Evolutionary conservation across 2,888 invertebrate species (phyloP), one percentile per base, ranked within the genome.

Genomic region (Amorpha juglandis): DNA sequence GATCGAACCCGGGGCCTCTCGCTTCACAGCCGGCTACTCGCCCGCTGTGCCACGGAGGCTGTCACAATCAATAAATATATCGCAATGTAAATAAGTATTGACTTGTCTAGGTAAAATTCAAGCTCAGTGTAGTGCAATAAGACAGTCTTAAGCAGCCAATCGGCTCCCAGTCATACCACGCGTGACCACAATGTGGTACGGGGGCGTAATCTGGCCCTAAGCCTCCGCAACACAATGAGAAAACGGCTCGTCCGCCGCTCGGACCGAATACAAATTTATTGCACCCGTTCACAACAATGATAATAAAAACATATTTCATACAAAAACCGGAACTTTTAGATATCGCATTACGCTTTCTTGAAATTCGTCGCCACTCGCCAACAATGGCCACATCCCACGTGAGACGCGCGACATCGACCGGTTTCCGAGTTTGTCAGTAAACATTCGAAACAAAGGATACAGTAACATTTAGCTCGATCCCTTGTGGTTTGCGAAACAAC

Each of bases 401-500:
- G 27, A 45, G 48, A 47, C 9, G 48, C 12, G 21, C 45, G 48
- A 27, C 48, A 48, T 63, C 47, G 45, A 63, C 62, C 62, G 48
- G 62, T 63, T 21, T 63, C 48, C 62, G 45, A 65, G 76, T 77
- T 77, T 71, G 78, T 74, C 73, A 74, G 71, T 77, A 76, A 79
- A 77, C 75, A 79, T 71, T 65, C 72, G 75, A 82, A 83, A 88
- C 87, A 88, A 88, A 87, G 83, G 84, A 86, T 83, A 86, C 86
- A 83, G 81, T 82, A 85, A 79, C 80, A 78, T 83, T 86, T 83
- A 81, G 80, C 80, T 81, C 82, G 81, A 77, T 79, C 80, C 78
- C 78, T 82, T 83, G 87, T 75, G 82, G 86, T 83, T 87, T 88
- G 82, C 81, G 84, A 87, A 84, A 87, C 81, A 81, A 77, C 81